Evolutionary conservation across 2,113 vertebrate genomes (phyloP).

Genomic region (Chiloscyllium plagiosum): DNA sequence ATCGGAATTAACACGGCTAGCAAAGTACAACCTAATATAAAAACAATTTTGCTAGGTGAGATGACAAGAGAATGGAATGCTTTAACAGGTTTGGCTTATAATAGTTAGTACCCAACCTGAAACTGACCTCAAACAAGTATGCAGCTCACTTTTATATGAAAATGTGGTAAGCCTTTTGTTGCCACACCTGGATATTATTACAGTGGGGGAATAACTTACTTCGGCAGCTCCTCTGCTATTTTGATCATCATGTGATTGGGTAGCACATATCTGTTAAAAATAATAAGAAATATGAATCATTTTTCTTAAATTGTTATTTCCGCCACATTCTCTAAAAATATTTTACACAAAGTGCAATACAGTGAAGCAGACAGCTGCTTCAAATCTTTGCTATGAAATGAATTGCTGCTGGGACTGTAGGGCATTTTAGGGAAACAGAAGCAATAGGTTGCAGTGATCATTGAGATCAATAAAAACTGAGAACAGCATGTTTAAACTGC

Average conservation of each 20-base stretch:
- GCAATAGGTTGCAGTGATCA: background rate
- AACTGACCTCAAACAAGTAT: background rate
- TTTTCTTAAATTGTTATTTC: background rate
- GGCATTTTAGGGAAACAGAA: background rate
- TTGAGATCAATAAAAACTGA: background rate
- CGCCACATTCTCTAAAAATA: background rate
- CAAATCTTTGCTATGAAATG: background rate
- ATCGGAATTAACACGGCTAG: background rate
- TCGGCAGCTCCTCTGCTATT: conserved; percentile 85
- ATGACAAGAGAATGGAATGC: background rate
- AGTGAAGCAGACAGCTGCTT: background rate
- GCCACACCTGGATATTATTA: background rate
- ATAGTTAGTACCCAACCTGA: background rate
- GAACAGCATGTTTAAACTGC: background rate
- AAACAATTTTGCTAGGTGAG: background rate
- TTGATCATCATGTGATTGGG: conserved; percentile 96
- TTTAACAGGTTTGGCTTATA: background rate
- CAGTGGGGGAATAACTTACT: conserved; percentile 61
- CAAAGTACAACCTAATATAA: background rate
- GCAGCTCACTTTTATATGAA: background rate
- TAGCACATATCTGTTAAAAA: conserved; percentile 69
- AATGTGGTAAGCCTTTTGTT: background rate
- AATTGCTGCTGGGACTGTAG: background rate
- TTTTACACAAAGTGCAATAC: background rate
- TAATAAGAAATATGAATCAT: background rate